phyloP scores from a whole-genome alignment of 1,140 invertebrate species.

The Heliothis subflexa region DNA sequence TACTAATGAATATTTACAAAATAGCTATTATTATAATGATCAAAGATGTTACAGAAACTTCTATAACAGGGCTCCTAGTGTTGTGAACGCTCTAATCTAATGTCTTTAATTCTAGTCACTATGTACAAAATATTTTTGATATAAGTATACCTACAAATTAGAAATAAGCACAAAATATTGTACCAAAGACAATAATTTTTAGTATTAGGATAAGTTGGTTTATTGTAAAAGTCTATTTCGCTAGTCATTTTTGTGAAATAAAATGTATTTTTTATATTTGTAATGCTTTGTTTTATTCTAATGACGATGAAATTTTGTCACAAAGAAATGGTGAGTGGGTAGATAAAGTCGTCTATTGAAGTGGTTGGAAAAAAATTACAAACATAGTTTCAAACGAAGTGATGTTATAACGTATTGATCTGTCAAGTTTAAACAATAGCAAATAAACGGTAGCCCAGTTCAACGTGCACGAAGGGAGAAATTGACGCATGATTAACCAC shows the following conservation, averaged over 20 bases:
- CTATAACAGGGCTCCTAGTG: constrained; percentile 69
- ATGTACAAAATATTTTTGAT: constrained; percentile 57
- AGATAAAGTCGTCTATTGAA: background rate
- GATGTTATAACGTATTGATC: constrained; percentile 11
- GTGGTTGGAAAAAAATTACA: background rate
- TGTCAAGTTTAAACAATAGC: constrained; percentile 44
- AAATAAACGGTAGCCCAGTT: constrained; percentile 47
- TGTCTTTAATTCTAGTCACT: constrained; percentile 62
- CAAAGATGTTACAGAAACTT: constrained; percentile 76
- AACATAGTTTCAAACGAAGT: background rate
- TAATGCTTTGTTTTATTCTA: constrained; percentile 44
- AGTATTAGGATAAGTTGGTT: constrained; percentile 47
- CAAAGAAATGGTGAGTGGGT: background rate
- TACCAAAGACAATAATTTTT: constrained; percentile 57
- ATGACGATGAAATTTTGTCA: background rate
- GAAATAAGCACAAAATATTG: constrained; percentile 41
- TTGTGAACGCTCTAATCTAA: constrained; percentile 80
- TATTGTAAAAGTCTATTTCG: constrained; percentile 50
- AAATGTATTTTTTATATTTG: constrained; percentile 53
- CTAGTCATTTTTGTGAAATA: constrained; percentile 56
- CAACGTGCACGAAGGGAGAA: constrained; percentile 57
- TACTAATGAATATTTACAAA: constrained; percentile 66
- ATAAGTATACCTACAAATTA: constrained; percentile 45
- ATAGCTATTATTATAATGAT: constrained; percentile 72
- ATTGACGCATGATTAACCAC: constrained; percentile 80